Percentiles rank a stretch among this genome's conserved stretches.
Conservation (phyloP, 2,113 vertebrate genomes). For the Cochlearius cochlearius region DNA sequence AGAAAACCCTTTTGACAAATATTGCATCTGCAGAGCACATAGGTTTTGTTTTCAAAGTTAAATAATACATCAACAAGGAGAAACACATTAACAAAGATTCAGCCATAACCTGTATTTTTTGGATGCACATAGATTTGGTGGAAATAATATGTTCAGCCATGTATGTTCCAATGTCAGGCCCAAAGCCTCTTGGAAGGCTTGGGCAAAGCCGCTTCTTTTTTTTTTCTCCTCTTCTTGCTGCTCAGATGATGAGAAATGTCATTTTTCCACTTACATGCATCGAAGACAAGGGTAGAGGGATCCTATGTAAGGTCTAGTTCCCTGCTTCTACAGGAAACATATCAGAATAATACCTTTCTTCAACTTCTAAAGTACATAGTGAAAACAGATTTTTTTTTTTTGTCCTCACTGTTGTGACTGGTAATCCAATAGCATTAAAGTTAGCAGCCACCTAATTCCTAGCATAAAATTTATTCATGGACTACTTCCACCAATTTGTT, state of each 20-base stretch:
- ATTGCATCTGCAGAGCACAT: background rate
- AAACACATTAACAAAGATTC: background rate
- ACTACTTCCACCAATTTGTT: background rate
- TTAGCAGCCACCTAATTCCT: background rate
- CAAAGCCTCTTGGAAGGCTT: background rate
- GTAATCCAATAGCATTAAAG: background rate
- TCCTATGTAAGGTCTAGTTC: background rate
- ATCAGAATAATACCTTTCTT: background rate
- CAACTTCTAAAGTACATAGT: background rate
- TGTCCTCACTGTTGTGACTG: background rate
- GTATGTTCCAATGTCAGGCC: background rate
- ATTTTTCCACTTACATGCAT: background rate
- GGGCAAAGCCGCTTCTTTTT: rapidly evolving
- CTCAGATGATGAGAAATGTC: background rate
- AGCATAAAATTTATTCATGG: background rate
- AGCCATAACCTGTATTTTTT: background rate
- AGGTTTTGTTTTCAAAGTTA: background rate
- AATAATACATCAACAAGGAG: background rate
- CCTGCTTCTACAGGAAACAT: background rate
- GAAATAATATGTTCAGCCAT: background rate
- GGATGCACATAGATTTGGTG: background rate
- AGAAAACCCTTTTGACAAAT: background rate
- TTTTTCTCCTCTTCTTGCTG: background rate
- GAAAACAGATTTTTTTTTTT: background rate
- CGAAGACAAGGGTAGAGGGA: background rate